These are phyloP conservation scores for Xiphias gladius DNA, from an alignment of 2,113 vertebrate species.

Conservation along the genomic window DNA sequence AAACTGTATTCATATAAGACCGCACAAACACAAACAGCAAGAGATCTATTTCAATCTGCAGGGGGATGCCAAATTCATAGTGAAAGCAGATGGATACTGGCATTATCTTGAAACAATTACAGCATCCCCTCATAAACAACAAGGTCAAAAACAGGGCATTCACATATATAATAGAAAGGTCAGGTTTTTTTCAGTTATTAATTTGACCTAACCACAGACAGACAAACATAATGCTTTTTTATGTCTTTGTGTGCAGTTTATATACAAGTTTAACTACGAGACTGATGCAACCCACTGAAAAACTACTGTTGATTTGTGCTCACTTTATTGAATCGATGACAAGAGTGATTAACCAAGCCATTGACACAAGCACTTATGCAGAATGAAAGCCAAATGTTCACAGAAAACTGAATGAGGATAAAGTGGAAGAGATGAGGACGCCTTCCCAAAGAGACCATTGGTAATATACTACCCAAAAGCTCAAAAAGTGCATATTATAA, in stretches of 20 bases:
- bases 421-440: not conserved
- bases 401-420: not conserved
- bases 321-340: not conserved
- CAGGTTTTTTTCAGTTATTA: not conserved
- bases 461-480: not conserved
- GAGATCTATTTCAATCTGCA: slow-evolving; percentile 20
- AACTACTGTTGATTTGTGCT: slow-evolving; percentile 31
- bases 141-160: slow-evolving; percentile 15
- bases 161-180: not conserved
- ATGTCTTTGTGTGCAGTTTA: slow-evolving; percentile 4
- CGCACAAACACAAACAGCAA: slow-evolving; percentile 64
- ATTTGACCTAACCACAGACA: slow-evolving; percentile 4
- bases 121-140: slow-evolving; percentile 22
- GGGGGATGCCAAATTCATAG: slow-evolving; percentile 22
- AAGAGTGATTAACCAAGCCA: not conserved
- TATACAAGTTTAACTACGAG: slow-evolving; percentile 7
- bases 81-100: slow-evolving; percentile 59
- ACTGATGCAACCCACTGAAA: slow-evolving; percentile 34
- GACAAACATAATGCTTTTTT: slow-evolving; percentile 18
- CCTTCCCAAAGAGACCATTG: not conserved
- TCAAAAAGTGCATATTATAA: not conserved
- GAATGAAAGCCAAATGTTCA: not conserved
- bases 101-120: slow-evolving; percentile 42
- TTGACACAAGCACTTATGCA: slow-evolving; percentile 3
- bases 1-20: slow-evolving; percentile 50